Base-by-base conservation (phyloP, 2,113 vertebrate genomes). In the Argyrosomus japonicus region DNA sequence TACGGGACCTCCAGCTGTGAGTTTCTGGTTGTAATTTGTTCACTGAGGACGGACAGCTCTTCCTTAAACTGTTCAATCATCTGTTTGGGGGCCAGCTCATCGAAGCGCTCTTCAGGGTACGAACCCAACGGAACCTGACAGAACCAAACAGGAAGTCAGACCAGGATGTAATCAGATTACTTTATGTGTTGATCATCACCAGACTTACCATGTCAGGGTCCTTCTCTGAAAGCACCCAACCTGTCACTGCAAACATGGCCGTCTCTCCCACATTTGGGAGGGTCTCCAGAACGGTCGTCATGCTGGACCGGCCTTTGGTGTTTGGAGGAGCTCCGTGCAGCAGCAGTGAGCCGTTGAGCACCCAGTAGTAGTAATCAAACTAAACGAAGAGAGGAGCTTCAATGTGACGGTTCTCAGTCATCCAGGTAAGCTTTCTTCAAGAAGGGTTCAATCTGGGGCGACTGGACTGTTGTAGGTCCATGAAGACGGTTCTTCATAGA, bases 301-400 rank as follows among this genome's bases (percentile, higher is more conserved):
- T 86, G 71, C 45, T 90, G 4, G 91, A 80, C 57, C 86, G 74
- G 3, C 92, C 87, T 70, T 94, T 94, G 0, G 62, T 76, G 57
- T 79, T 85, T 12, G 90, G 91, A 63, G 92, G 92, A 67, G 84
- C 72, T 36, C 83, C 79, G 45, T 1, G 47, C 79, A 94, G 65
- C 13, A 90, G 60, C 7, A 88, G 7, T 0, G 91, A 43, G 11
- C 12, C 36, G n/a, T 94, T 95, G 13, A 87, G 89, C 4, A 65
- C 3, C 88, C 90, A 93, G 67, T 50, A 64, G 25, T n/a, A 2
- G 84, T 83, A 92, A 75, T 93, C 91, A 75, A 82, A 94, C 93
- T 95, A 73, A 36, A 36, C 6, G 68, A 69, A 54, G 40, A 77
- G 4, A 77, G 9, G 53, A 12, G 21, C 2, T 36, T 79, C 13